phyloP scores from a whole-genome alignment of 1,140 invertebrate genomes.

The Drosophila athabasca region DNA sequence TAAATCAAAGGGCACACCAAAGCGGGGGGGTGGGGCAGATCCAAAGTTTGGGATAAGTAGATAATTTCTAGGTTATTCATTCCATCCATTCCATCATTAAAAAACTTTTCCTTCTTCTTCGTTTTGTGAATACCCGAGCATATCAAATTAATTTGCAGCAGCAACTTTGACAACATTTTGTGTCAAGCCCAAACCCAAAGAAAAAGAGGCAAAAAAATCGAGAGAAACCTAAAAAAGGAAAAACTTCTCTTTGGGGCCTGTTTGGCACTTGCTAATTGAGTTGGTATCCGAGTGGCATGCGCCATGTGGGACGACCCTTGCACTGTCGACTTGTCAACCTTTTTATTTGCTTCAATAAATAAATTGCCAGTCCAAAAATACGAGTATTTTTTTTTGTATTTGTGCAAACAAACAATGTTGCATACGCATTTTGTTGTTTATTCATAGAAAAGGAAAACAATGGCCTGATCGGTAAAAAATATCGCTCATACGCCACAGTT shows the following conservation, averaged over 20 bases:
- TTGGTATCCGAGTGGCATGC: slow-evolving; percentile 34
- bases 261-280: slow-evolving; percentile 54
- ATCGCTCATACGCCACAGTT: slow-evolving; percentile 54
- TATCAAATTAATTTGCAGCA: slow-evolving; percentile 51
- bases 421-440: slow-evolving; percentile 45
- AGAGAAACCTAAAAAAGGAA: not conserved
- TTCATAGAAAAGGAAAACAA: no score
- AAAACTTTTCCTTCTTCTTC: not conserved
- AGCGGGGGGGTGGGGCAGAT: not conserved
- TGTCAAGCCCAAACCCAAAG: not conserved
- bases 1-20: no score
- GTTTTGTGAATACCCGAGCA: not conserved
- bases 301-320: slow-evolving; percentile 42
- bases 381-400: slow-evolving; percentile 20
- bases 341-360: slow-evolving; percentile 50
- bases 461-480: slow-evolving; percentile 29
- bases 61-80: slow-evolving; percentile 39
- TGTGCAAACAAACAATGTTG: slow-evolving; percentile 6
- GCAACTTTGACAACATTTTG: slow-evolving; percentile 39
- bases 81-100: not conserved
- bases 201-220: no score
- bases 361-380: slow-evolving; percentile 24
- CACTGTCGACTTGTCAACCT: slow-evolving; percentile 41
- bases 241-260: slow-evolving; percentile 31
- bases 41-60: slow-evolving; percentile 9